phyloP scores from a whole-genome alignment of 2,888 invertebrate genomes.

The Apodemia hepburni region DNA sequence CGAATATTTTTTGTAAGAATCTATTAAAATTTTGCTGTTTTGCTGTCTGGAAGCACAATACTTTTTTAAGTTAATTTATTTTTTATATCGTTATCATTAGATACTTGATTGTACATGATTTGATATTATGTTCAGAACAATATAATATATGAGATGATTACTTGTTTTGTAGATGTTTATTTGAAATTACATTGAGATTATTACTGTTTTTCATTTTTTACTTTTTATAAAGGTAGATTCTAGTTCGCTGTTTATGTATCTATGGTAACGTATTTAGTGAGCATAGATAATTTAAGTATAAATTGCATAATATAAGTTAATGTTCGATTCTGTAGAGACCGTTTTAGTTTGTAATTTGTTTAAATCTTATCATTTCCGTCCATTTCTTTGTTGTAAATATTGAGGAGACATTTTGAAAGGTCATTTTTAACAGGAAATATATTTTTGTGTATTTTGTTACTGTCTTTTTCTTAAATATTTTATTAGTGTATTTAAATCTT shows the following conservation, averaged over 20 bases:
- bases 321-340: conserved; percentile 31
- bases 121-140: conserved; percentile 32
- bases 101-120: conserved; percentile 34
- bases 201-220: conserved; percentile 59
- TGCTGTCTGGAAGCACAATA: conserved; percentile 50
- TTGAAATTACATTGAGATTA: conserved; percentile 78
- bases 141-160: conserved; percentile 36
- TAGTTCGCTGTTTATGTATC: conserved; percentile 37
- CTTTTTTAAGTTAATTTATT: conserved; percentile 51
- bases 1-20: conserved; percentile 36
- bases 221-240: conserved; percentile 60
- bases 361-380: conserved; percentile 76
- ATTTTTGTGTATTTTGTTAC: background rate
- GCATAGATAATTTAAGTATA: conserved; percentile 23
- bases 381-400: conserved; percentile 53
- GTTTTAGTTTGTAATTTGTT: conserved; percentile 41
- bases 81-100: conserved; percentile 48
- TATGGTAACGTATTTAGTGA: conserved; percentile 23
- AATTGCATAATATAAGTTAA: conserved; percentile 45
- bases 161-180: conserved; percentile 47
- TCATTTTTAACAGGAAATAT: background rate
- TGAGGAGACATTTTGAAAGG: conserved; percentile 19
- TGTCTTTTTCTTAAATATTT: background rate
- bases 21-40: conserved; percentile 25
- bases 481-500: background rate